phyloP scores from a whole-genome alignment of 2,888 invertebrate genomes.

The Zaprionus lineosus region DNA sequence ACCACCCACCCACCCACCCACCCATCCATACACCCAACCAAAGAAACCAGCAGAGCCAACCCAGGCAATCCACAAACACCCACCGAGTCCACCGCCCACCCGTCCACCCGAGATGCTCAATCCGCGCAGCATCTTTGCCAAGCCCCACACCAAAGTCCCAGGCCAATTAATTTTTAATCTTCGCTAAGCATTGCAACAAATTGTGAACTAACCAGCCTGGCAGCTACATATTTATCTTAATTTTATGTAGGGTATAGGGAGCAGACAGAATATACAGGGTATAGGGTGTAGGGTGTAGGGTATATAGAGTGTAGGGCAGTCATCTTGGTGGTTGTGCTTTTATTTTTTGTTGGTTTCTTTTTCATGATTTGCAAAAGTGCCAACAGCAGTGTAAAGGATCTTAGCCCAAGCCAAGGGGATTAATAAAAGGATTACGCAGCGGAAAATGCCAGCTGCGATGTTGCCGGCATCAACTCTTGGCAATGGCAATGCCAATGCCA shows the following conservation, averaged over 20 bases:
- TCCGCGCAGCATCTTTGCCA: too few species aligned
- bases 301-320: too few species aligned
- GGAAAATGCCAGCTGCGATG: slow-evolving; percentile 78
- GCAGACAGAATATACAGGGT: too few species aligned
- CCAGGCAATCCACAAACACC: too few species aligned
- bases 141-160: slow-evolving; percentile 8
- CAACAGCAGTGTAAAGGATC: slow-evolving; percentile 75
- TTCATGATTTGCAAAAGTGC: slow-evolving; percentile 72
- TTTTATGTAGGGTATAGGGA: slow-evolving; percentile 34
- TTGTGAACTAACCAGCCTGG: slow-evolving; percentile 45
- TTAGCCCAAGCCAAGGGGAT: slow-evolving; percentile 76
- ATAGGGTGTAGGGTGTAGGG: too few species aligned
- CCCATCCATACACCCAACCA: too few species aligned
- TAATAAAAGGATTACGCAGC: slow-evolving; percentile 80
- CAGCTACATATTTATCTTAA: slow-evolving; percentile 48
- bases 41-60: too few species aligned
- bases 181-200: slow-evolving; percentile 65
- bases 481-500: slow-evolving; percentile 58
- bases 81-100: too few species aligned
- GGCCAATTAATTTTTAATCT: slow-evolving; percentile 72
- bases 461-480: slow-evolving; percentile 51
- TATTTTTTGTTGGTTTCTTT: slow-evolving; percentile 38
- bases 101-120: too few species aligned
- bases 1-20: not conserved
- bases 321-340: slow-evolving; percentile 25